Percentiles rank a stretch among this genome's conserved stretches.
phyloP scores from a whole-genome alignment of 2,888 invertebrate species.

The Melinopterus prodromus region DNA sequence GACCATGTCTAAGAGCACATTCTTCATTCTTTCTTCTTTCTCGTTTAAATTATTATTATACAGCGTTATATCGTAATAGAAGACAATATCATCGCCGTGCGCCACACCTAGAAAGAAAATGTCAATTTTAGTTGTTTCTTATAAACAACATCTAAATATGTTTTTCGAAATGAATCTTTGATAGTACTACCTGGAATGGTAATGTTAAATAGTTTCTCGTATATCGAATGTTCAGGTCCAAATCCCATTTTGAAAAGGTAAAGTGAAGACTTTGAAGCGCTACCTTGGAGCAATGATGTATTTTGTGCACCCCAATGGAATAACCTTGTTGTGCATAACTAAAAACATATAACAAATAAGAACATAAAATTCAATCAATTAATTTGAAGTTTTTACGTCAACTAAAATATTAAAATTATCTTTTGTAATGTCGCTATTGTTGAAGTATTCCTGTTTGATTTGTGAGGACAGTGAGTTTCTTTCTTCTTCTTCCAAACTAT shows the following conservation, averaged over 20 bases:
- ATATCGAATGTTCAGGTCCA: background rate
- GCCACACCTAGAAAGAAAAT: background rate
- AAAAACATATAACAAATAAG: background rate
- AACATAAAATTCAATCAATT: background rate
- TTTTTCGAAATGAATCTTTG: no score
- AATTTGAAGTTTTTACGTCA: background rate
- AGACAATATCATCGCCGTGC: background rate
- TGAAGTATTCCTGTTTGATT: background rate
- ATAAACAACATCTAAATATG: no score
- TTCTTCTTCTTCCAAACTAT: background rate
- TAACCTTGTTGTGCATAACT: background rate
- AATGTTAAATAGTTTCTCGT: background rate
- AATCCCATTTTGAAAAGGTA: conserved; percentile 4
- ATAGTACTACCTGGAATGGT: background rate
- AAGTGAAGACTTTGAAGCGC: background rate
- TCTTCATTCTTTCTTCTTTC: background rate
- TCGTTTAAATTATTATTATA: background rate
- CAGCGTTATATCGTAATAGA: background rate
- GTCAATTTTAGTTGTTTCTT: no score
- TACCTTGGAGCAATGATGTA: background rate
- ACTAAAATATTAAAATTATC: background rate
- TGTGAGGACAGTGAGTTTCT: background rate
- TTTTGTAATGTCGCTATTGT: background rate
- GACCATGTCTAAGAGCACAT: background rate
- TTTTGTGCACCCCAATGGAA: background rate